Conservation (phyloP, 2,888 invertebrate species). For the Sepiola atlantica region DNA sequence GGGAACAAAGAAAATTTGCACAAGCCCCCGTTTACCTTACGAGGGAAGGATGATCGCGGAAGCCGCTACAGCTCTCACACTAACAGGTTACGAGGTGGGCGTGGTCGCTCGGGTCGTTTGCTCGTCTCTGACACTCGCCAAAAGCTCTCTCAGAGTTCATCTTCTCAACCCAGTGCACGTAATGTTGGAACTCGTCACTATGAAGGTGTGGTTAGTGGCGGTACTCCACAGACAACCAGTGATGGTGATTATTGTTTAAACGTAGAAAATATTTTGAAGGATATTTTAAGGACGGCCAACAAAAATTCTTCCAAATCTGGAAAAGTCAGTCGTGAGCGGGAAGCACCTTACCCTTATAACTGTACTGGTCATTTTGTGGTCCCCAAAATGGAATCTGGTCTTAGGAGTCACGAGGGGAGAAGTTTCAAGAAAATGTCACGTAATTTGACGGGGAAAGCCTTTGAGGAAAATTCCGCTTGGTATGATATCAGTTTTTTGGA, state of each 20-base stretch:
- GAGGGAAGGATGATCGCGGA: neutral
- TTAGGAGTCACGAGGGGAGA: neutral
- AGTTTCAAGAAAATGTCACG: neutral
- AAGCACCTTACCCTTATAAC: neutral
- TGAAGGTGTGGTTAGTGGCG: neutral
- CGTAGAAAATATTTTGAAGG: neutral
- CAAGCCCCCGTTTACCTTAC: neutral
- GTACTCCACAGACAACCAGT: neutral
- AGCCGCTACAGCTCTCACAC: neutral
- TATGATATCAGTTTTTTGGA: neutral
- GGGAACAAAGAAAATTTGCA: slow-evolving; percentile 38
- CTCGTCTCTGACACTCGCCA: neutral
- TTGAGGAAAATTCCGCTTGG: slow-evolving; percentile 8
- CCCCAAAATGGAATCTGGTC: neutral
- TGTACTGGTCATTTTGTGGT: neutral
- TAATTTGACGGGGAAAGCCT: neutral
- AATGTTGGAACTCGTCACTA: neutral
- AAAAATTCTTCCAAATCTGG: neutral
- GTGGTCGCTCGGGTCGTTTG: neutral
- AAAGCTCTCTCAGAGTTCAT: neutral
- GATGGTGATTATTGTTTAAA: neutral
- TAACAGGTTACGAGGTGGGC: slow-evolving; percentile 18
- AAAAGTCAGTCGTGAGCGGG: neutral
- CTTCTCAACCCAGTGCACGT: neutral
- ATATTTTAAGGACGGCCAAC: neutral